Evolutionary conservation across 2,888 invertebrate species (phyloP).

Genomic region (Drosophila conformis): DNA sequence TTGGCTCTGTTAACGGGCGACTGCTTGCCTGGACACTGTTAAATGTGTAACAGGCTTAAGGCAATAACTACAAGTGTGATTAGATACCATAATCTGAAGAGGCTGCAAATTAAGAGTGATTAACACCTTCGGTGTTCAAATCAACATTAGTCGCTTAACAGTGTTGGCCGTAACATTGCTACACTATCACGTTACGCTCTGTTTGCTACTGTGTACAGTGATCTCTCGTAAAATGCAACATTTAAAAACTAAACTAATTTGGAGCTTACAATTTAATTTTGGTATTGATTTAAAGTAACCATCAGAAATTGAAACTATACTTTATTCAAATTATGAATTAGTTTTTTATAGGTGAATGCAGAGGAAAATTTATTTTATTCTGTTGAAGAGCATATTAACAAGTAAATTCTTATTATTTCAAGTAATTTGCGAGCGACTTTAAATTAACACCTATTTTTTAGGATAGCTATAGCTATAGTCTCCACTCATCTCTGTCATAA

Average conservation of each 20-base stretch:
- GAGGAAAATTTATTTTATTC: neutral
- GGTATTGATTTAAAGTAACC: neutral
- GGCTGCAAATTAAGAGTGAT: conserved; percentile 4
- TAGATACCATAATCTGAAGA: conserved; percentile 32
- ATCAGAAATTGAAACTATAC: neutral
- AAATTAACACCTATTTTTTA: neutral
- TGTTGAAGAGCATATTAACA: neutral
- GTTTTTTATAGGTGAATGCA: neutral
- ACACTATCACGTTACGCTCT: neutral
- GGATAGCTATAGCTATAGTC: neutral
- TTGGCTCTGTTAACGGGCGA: conserved; percentile 15
- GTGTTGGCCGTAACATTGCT: conserved; percentile 1
- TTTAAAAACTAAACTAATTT: neutral
- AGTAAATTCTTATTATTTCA: neutral
- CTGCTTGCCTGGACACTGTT: conserved; percentile 28
- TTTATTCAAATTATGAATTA: neutral
- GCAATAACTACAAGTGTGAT: conserved; percentile 22
- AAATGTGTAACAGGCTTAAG: conserved; percentile 11
- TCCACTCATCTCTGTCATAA: neutral
- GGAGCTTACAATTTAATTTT: neutral
- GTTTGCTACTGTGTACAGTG: neutral
- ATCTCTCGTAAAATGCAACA: neutral
- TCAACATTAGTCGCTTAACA: conserved; percentile 10
- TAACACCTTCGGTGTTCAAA: conserved; percentile 18
- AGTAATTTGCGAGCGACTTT: neutral